A percentile compares a stretch with the other conserved stretches of the same genome.
Conservation (phyloP, 2,113 vertebrate species). For the Trogon surrucura region DNA sequence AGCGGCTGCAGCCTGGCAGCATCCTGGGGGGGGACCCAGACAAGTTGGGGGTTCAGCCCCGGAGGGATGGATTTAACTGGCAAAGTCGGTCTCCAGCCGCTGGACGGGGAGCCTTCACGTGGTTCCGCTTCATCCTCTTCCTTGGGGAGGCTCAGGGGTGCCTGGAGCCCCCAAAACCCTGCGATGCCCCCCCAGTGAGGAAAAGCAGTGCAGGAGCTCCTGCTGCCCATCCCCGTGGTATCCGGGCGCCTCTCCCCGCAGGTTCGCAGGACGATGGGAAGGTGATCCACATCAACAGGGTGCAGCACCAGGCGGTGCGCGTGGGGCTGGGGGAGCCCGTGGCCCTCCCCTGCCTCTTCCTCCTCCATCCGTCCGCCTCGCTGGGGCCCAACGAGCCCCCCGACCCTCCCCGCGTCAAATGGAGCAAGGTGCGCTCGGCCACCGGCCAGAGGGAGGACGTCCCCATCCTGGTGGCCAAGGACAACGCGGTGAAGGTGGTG, state of each 20-base stretch:
- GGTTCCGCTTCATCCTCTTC: rapidly evolving
- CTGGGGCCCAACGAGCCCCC: conserved; percentile 24
- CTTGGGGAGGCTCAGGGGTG: background rate
- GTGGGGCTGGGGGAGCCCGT: conserved; percentile 87
- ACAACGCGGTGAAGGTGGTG: conserved; percentile 90
- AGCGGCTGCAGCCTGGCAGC: background rate
- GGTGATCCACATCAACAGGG: conserved; percentile 87
- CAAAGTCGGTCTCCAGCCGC: rapidly evolving
- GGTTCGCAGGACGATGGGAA: conserved; percentile 76
- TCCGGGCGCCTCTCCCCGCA: background rate
- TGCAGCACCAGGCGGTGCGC: conserved; percentile 78
- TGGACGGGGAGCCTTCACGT: rapidly evolving
- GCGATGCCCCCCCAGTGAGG: rapidly evolving
- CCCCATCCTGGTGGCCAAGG: conserved; percentile 92
- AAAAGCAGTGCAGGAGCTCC: background rate
- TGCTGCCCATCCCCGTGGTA: rapidly evolving
- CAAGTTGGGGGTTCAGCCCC: background rate
- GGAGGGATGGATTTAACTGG: background rate
- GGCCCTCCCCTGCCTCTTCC: conserved; percentile 90
- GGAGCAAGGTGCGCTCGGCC: conserved; percentile 92
- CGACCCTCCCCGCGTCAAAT: conserved; percentile 91
- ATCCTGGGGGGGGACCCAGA: rapidly evolving
- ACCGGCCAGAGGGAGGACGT: conserved; percentile 83
- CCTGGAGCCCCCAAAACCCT: rapidly evolving
- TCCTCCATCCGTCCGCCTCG: conserved; percentile 72